phyloP scores from a whole-genome alignment of 2,113 vertebrate genomes.

The Galeopterus variegatus region DNA sequence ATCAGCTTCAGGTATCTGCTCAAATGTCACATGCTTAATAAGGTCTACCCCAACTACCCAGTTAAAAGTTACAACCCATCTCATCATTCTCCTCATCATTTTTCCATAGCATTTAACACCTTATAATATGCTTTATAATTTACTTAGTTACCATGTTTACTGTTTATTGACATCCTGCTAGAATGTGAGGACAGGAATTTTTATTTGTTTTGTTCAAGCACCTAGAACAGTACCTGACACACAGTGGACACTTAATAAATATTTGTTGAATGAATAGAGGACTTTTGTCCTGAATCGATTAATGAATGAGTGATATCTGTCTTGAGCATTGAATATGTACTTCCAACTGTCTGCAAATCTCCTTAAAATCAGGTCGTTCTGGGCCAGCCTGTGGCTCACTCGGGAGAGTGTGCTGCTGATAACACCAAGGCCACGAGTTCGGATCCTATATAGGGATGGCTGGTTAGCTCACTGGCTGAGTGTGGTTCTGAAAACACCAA shows the following conservation, averaged over 20 bases:
- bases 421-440: too few species aligned
- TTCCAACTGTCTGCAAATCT: not conserved
- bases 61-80: not conserved
- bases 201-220: constrained; percentile 37
- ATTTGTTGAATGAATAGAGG: constrained; percentile 10
- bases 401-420: too few species aligned
- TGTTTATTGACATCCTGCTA: not conserved
- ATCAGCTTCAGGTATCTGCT: not conserved
- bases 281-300: not conserved
- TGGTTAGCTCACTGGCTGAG: too few species aligned
- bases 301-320: not conserved
- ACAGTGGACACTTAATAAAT: constrained; percentile 4
- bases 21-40: constrained; percentile 47
- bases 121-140: not conserved
- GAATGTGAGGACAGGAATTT: not conserved
- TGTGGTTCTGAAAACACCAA: too few species aligned
- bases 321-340: not conserved
- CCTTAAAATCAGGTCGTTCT: not conserved
- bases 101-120: not conserved
- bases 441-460: too few species aligned
- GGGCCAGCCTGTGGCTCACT: too few species aligned
- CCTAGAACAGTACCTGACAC: not conserved
- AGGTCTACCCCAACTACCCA: not conserved
- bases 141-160: not conserved
- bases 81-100: not conserved